Evolutionary conservation across 2,113 vertebrate genomes (phyloP).

Genomic region (Actenoides lindsayi): DNA sequence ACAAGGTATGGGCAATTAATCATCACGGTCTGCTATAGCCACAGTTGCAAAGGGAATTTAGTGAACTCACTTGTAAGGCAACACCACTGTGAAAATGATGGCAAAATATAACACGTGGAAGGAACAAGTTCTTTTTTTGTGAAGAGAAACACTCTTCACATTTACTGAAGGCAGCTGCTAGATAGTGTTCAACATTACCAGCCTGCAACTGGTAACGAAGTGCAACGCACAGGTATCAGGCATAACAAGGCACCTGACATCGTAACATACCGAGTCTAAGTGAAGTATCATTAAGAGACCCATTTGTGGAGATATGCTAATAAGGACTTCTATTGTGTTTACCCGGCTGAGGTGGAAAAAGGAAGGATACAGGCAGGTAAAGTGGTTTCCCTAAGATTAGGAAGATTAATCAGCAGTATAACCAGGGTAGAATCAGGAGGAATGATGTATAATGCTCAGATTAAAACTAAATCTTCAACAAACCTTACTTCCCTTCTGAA

Average conservation of each 20-base stretch:
- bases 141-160: not conserved
- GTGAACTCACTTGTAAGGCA: not conserved
- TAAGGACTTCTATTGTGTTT: not conserved
- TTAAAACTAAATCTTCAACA: not conserved
- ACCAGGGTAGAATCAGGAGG: not conserved
- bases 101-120: not conserved
- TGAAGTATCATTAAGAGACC: not conserved
- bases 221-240: not conserved
- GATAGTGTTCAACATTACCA: not conserved
- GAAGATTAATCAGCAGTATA: not conserved
- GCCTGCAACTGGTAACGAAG: not conserved
- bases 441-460: not conserved
- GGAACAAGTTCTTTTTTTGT: not conserved
- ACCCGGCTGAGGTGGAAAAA: not conserved
- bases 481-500: not conserved
- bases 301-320: not conserved
- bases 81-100: not conserved
- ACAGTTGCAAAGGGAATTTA: not conserved
- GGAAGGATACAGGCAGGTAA: not conserved
- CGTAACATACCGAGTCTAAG: fast-evolving
- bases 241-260: not conserved
- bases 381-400: not conserved
- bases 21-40: not conserved
- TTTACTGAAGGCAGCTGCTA: not conserved
- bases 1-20: not conserved